Percentiles rank a stretch among this genome's conserved stretches.
phyloP scores from a whole-genome alignment of 2,797 vertebrate genomes.

The Sparidentex hasta region DNA sequence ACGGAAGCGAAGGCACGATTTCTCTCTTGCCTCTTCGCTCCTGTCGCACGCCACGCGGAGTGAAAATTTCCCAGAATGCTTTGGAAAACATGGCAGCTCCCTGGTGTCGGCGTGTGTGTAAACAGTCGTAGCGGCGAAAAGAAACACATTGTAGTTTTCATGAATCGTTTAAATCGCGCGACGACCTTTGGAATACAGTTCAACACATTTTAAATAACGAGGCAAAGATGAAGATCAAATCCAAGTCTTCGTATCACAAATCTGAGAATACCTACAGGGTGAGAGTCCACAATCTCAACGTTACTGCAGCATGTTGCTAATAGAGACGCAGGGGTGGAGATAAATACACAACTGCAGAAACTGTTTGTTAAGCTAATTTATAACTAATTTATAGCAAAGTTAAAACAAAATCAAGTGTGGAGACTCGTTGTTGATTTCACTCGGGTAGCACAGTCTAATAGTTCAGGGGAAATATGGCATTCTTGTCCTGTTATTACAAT shows the following conservation, averaged over 20 bases:
- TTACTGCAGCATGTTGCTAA: constrained; percentile 31
- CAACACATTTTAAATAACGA: background rate
- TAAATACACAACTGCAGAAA: background rate
- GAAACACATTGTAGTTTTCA: constrained; percentile 23
- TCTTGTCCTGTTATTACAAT: background rate
- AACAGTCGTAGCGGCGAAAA: constrained; percentile 53
- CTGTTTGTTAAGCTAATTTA: too few species aligned
- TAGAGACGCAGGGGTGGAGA: rapidly evolving
- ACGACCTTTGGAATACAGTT: background rate
- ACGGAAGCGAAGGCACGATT: constrained; percentile 34
- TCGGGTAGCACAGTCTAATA: background rate
- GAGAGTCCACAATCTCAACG: constrained; percentile 71
- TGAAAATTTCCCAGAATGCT: constrained; percentile 72
- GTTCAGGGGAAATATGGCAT: background rate
- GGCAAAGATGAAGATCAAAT: constrained; percentile 91
- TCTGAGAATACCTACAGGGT: constrained; percentile 94
- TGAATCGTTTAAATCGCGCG: background rate
- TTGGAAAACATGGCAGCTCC: constrained; percentile 87
- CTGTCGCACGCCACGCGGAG: constrained; percentile 53
- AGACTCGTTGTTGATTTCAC: rapidly evolving
- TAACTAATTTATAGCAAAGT: too few species aligned
- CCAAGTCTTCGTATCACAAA: constrained; percentile 92
- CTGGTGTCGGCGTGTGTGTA: constrained; percentile 76
- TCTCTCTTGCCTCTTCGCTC: background rate
- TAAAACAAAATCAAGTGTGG: background rate